These are phyloP conservation scores for Coccyzus lansbergi DNA, from an alignment of 2,797 vertebrate genomes.

Conservation along the genomic window DNA sequence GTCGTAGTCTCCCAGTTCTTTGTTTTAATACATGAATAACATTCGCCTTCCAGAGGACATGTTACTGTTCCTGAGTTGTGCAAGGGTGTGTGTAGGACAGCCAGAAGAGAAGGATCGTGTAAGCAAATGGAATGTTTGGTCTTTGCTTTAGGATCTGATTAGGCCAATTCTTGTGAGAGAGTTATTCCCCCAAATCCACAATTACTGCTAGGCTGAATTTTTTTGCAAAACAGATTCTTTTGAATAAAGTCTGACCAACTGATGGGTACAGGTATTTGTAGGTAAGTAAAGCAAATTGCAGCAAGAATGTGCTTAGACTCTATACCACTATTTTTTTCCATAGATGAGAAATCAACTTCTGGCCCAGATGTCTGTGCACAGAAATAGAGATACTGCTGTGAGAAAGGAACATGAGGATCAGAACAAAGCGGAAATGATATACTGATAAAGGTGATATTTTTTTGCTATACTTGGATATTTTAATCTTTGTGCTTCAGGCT, in stretches of 20 bases:
- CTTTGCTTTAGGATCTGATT: slow-evolving; percentile 46
- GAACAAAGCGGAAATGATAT: background rate
- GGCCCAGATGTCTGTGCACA: background rate
- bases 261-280: background rate
- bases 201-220: slow-evolving; percentile 24
- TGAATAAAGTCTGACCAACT: background rate
- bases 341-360: background rate
- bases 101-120: background rate
- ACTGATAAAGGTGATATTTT: background rate
- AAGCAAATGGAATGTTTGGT: slow-evolving; percentile 37
- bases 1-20: rapidly evolving
- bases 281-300: background rate
- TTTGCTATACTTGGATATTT: background rate
- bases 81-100: background rate
- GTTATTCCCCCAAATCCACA: background rate
- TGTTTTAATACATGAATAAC: background rate
- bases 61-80: background rate
- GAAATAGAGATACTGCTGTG: background rate
- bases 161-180: slow-evolving; percentile 13
- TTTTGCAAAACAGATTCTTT: slow-evolving; percentile 20
- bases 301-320: background rate
- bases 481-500: background rate
- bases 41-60: background rate
- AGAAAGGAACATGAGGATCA: background rate
- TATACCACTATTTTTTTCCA: background rate